These are phyloP conservation scores for Mandrillus leucophaeus DNA, from an alignment of 2,113 vertebrate species.

Conservation along the genomic window DNA sequence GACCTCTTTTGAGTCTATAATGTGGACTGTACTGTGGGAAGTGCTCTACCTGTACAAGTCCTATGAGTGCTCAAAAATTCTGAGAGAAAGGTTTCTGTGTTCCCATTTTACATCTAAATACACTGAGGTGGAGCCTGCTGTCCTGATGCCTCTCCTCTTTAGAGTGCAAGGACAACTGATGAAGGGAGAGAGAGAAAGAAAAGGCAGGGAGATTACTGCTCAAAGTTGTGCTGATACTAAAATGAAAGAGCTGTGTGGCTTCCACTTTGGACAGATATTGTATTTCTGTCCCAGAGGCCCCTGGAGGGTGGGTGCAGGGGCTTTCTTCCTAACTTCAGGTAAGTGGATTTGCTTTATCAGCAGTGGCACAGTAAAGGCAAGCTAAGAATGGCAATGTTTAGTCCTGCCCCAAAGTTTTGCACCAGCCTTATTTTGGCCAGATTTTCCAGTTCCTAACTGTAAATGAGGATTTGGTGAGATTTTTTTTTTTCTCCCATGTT, in stretches of 20 bases:
- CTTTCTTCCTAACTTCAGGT: no score
- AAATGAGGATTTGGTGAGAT: background rate
- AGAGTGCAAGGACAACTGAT: fast-evolving
- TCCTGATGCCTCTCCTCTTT: fast-evolving
- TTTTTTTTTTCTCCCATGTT: background rate
- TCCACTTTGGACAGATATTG: background rate
- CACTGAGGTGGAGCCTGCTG: background rate
- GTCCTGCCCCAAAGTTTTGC: background rate
- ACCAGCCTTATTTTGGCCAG: background rate
- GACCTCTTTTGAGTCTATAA: background rate
- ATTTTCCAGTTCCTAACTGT: no score
- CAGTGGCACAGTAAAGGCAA: fast-evolving
- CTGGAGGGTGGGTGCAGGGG: no score
- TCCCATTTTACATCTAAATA: background rate
- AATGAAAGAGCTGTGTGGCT: fast-evolving
- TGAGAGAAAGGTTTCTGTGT: no score
- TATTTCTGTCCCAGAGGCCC: background rate
- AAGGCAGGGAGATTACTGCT: background rate
- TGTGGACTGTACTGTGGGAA: background rate
- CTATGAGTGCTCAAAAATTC: background rate
- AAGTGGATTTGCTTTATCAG: background rate
- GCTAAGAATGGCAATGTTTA: background rate
- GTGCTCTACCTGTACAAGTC: background rate
- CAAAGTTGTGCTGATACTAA: fast-evolving
- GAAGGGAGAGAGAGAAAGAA: background rate